Conservation (phyloP, 2,797 vertebrate genomes). For the Merluccius polli region DNA sequence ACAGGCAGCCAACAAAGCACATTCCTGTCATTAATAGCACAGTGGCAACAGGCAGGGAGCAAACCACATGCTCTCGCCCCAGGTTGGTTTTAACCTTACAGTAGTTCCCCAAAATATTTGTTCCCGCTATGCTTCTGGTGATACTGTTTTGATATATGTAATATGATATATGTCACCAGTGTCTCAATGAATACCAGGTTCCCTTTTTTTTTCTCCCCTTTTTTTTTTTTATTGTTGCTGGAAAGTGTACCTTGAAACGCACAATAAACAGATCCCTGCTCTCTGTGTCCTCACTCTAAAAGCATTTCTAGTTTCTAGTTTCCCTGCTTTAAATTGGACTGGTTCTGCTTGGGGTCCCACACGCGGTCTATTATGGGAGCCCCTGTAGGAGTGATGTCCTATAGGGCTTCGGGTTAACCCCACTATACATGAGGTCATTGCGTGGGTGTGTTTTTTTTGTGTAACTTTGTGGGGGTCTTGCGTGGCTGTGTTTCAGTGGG, state of each 20-base stretch:
- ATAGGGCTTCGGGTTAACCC: background rate
- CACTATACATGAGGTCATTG: background rate
- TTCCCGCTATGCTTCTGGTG: background rate
- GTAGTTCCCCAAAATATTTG: slow-evolving; percentile 35
- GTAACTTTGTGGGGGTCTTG: slow-evolving; percentile 7
- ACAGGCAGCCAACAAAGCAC: slow-evolving; percentile 66
- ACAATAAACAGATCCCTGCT: too few relatives aligned
- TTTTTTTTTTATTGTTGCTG: slow-evolving; percentile 19
- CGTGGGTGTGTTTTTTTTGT: background rate
- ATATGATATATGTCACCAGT: slow-evolving; percentile 17
- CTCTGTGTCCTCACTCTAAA: too few relatives aligned
- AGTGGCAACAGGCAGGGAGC: slow-evolving; percentile 58
- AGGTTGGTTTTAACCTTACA: slow-evolving; percentile 44
- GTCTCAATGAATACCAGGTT: slow-evolving; percentile 19
- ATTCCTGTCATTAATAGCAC: slow-evolving; percentile 72
- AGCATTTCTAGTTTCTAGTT: slow-evolving; percentile 13
- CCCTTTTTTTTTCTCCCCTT: too few relatives aligned
- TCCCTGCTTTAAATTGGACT: slow-evolving; percentile 37
- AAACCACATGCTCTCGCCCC: slow-evolving; percentile 47
- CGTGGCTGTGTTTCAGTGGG: slow-evolving; percentile 79
- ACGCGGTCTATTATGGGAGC: background rate
- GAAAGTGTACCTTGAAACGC: slow-evolving; percentile 9
- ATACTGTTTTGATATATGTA: slow-evolving; percentile 16
- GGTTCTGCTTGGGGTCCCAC: slow-evolving; percentile 22
- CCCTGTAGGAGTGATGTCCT: background rate